These are phyloP conservation scores for Trogon surrucura DNA, from an alignment of 2,113 vertebrate species.

Conservation along the genomic window DNA sequence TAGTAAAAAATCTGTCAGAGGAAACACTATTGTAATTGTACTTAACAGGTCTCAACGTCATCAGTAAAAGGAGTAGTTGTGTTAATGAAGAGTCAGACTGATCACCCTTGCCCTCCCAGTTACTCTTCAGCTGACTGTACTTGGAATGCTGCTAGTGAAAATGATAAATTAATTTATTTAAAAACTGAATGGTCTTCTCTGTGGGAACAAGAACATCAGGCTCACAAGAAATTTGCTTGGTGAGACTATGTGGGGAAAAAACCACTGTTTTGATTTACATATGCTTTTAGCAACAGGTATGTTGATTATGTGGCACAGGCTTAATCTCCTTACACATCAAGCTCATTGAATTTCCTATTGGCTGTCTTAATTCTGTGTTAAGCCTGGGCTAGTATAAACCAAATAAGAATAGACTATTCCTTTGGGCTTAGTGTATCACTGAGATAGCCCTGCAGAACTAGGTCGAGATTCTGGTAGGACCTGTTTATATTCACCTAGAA, in stretches of 20 bases:
- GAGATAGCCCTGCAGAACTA: neutral
- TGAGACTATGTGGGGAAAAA: conserved; percentile 39
- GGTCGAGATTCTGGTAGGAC: neutral
- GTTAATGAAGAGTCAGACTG: conserved; percentile 70
- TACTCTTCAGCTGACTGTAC: neutral
- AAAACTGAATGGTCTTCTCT: conserved; percentile 67
- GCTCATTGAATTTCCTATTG: neutral
- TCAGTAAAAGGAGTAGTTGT: conserved; percentile 84
- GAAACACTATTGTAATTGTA: neutral
- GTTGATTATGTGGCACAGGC: neutral
- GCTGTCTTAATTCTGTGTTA: neutral
- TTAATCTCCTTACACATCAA: neutral
- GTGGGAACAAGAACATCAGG: conserved; percentile 67
- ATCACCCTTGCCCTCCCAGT: neutral
- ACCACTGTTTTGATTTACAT: neutral
- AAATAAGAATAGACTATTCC: neutral
- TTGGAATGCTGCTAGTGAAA: neutral
- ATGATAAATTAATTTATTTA: conserved; percentile 79
- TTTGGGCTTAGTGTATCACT: neutral
- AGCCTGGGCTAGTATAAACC: neutral
- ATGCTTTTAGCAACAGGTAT: neutral
- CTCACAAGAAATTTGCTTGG: conserved; percentile 76
- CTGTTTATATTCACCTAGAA: neutral
- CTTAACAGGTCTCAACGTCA: conserved; percentile 73
- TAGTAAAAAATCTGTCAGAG: neutral